Base-by-base conservation (phyloP, 1,140 invertebrate genomes). In the Cyclargus thomasi region DNA sequence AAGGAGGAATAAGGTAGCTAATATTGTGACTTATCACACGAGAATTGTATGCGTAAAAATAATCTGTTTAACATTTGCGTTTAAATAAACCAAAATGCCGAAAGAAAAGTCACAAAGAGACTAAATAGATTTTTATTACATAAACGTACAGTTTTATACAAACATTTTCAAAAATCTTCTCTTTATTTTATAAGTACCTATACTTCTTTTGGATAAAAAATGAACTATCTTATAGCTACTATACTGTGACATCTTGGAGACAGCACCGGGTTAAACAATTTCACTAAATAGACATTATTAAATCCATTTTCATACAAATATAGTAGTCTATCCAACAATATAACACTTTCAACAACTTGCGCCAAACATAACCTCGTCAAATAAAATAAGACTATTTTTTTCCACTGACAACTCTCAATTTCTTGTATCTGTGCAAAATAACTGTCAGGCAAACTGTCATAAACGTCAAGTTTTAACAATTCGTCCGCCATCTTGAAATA, bases 251-350 rank as follows among this genome's bases (percentile, higher is more conserved):
- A 95, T 75, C 95, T 91, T 4, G 96, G 96, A 8, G 95, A 97
- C 62, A 95, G 82, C 11, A 94, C 86, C 20, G 95, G 93, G 91
- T 97, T 94, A 85, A 97, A 97, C 59, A 96, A 82, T 75, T 94
- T 92, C 20, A 95, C 92, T 53, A 96, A 79, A 88, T 92, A 93
- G n/a, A 93, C 91, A 70, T 94, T 91, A 2, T 89, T 74, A 77
- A 94, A 92, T 23, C 92, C 92, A 77, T 92, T 90, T 83, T 97
- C 96, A 68, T 93, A 81, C 7, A 99, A 92, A 92, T 93, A 98
- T 65, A 97, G 85, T 22, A 96, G 82, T 80, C 97, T 93, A 88
- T 99, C 97, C 18, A 98, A 86, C 62, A 98, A 90, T 73, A 98
- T 95, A 0, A 97, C 88, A 73, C 93, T 93, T 91, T 99, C 97